phyloP scores from a whole-genome alignment of 2,888 invertebrate genomes.

The Caenorhabditis wallacei region DNA sequence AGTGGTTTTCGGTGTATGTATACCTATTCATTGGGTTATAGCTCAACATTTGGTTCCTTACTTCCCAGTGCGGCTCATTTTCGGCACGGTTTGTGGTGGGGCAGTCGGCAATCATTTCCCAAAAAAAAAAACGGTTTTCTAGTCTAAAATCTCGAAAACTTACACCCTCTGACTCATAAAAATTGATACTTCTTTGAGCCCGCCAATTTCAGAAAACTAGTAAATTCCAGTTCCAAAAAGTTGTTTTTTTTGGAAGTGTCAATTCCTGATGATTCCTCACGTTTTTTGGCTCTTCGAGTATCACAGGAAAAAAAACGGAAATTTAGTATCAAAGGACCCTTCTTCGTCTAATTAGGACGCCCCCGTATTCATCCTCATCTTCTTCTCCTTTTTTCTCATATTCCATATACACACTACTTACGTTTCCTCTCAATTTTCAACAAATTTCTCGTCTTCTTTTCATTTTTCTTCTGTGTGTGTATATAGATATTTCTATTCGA shows the following conservation, averaged over 20 bases:
- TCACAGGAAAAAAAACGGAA: conserved; percentile 7
- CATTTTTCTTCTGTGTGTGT: conserved; percentile 8
- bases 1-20: no score
- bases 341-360: conserved; percentile 48
- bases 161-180: conserved; percentile 13
- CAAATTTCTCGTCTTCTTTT: not conserved
- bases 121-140: no score
- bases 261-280: not conserved
- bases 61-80: no score
- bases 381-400: conserved; percentile 22
- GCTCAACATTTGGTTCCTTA: no score
- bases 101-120: no score
- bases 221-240: conserved; percentile 11
- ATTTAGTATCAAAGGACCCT: conserved; percentile 31
- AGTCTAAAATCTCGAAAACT: conserved; percentile 1
- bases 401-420: conserved; percentile 11
- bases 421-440: conserved; percentile 46
- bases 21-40: no score
- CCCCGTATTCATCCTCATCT: conserved; percentile 12
- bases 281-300: conserved; percentile 1
- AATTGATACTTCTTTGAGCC: conserved; percentile 6
- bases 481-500: conserved; percentile 26
- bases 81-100: no score
- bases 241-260: not conserved
- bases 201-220: conserved; percentile 11